Evolutionary conservation across 2,113 vertebrate genomes (phyloP), one percentile per base, ranked within the genome.

Genomic region (Dipodomys stephensi): DNA sequence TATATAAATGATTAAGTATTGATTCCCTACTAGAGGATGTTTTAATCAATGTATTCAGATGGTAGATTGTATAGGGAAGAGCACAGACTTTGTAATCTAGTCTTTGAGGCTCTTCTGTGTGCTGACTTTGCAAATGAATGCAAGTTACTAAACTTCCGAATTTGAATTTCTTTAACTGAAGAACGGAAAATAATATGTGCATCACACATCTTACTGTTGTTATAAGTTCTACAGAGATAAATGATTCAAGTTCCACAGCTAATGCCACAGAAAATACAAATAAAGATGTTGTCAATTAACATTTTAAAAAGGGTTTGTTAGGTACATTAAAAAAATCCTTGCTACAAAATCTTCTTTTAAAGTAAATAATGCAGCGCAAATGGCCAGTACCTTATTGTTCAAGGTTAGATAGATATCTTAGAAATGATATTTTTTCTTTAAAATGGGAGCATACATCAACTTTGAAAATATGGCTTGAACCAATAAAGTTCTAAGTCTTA

Each of bases 351-450:
- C 7, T 87, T 79, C 83, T 81, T 80, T 23, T 92, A 92, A 90
- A 94, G 30, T 84, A 84, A 94, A 88, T 80, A 95, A 78, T 90
- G 86, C 62, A 88, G 28, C 30, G 81, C 22, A 93, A 91, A 77
- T 62, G 25, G 9, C 5, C 53, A 83, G 13, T 60, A 25, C 2
- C 30, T 92, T 94, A 65, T 49, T 79, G n/a, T 65, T 90, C 49
- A 87, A 68, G 39, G 30, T 32, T 39, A 87, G 62, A 87, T 90
- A 83, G 62, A 87, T 90, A 83, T 64, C 83, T 79, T 87, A 84
- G 67, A 88, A 96, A 81, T 79, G 64, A 92, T 20, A 87, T 83
- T 83, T 88, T 87, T 30, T 81, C 71, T 67, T 87, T 90, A 84
- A 87, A 92, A 77, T 44, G 71, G 11, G 35, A 77, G 15, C 2